Evolutionary conservation across 2,888 invertebrate genomes (phyloP), one percentile per base, ranked within the genome.

Genomic region (Metalampra italica): DNA sequence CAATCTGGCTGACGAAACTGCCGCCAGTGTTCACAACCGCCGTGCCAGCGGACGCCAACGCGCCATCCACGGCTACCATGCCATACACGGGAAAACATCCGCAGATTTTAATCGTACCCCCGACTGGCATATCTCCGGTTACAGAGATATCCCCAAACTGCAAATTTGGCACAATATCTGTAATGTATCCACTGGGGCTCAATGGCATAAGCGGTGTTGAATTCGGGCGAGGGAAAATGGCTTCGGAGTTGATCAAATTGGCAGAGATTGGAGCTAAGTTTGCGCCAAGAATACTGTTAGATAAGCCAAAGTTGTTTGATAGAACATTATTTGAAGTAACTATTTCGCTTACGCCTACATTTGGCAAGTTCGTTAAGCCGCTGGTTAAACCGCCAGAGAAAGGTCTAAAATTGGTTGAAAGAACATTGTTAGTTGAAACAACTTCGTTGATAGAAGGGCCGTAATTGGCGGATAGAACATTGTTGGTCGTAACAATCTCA

Each of bases 81-180:
- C 85, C 86, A 45, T 84, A 85, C 0, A 85, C 81, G 0, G 86
- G 86, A 67, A 86, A 82, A 1, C 79, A 68, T 0, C 85, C 85
- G 30, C 69, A 72, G 0, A 86, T 78, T 53, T 76, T 80, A 0
- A 85, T 84, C 1, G 70, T 71, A 0, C 85, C 85, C 22, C 73
- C 77, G 0, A 86, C 70, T 5, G 83, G 83, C 34, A 86, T 56
- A 1, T 84, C 83, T 0, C 85, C 85, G 0, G 70, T 62, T 1
- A 82, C 60, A 0, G 71, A 68, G 0, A 86, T 66, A 13, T 85
- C 85, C 0, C 85, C 85, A 14, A 80, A 74, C 42, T 82, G 74
- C 0, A 85, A 55, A 0, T 72, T 68, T 0, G 85, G 83, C 0
- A 78, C 54, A 0, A 84, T 71, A 50, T 84, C 85, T 0, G 83